Evolutionary conservation across 2,113 vertebrate species (phyloP).

Genomic region (Chiloscyllium plagiosum): DNA sequence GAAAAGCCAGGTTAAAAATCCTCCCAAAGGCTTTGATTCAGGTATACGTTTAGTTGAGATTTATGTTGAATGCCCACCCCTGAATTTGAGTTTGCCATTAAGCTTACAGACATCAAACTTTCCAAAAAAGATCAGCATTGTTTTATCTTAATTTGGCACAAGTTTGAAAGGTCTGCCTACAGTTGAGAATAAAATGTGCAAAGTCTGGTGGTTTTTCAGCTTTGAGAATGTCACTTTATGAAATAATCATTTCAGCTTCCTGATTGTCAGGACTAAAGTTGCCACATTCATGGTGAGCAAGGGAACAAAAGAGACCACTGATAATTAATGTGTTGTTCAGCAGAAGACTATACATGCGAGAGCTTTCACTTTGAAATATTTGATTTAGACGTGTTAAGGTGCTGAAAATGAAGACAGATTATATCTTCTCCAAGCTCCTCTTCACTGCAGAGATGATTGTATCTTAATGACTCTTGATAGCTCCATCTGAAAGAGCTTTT

Average conservation of each 20-base stretch:
- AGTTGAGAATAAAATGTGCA: neutral
- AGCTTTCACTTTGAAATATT: neutral
- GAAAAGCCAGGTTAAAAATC: neutral
- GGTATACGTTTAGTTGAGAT: neutral
- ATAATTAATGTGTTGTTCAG: constrained; percentile 7
- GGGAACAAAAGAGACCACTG: neutral
- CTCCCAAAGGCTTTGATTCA: neutral
- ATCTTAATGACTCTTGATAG: constrained; percentile 19
- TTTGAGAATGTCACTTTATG: neutral
- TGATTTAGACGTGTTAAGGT: neutral
- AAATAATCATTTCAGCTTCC: neutral
- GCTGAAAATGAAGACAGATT: constrained; percentile 17
- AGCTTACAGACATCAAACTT: neutral
- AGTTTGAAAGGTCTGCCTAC: neutral
- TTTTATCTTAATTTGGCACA: neutral
- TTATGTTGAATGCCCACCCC: neutral
- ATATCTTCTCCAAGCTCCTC: neutral
- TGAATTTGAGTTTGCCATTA: neutral
- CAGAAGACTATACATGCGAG: neutral
- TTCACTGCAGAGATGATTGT: constrained; percentile 17
- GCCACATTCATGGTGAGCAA: constrained; percentile 16
- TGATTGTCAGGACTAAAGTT: neutral
- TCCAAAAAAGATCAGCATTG: neutral
- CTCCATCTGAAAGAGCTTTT: neutral
- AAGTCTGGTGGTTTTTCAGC: neutral